A percentile compares a stretch with the other conserved stretches of the same genome.
Evolutionary conservation across 2,888 invertebrate species (phyloP).

Genomic region (Scaeva pyrastri): DNA sequence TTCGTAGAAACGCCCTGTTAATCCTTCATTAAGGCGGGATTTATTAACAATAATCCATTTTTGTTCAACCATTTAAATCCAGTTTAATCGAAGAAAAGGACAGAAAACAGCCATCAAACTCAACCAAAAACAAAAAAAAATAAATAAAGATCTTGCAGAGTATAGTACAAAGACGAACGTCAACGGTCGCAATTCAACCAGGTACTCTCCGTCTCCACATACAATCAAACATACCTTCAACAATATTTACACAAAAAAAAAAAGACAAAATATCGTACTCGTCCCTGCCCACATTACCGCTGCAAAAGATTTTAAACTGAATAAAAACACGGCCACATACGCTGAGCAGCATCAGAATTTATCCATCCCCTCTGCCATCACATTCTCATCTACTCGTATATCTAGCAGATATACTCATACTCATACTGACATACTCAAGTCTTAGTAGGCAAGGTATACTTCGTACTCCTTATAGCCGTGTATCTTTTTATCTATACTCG

Average conservation of each 20-base stretch:
- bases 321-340: constrained; percentile 56
- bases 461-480: constrained; percentile 19
- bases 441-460: not conserved
- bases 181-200: constrained; percentile 51
- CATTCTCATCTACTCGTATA: not conserved
- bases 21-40: constrained; percentile 59
- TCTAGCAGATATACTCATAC: not conserved
- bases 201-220: constrained; percentile 34
- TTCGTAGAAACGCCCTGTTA: constrained; percentile 41
- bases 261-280: constrained; percentile 42
- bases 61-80: constrained; percentile 56
- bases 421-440: too few species aligned
- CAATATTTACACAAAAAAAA: constrained; percentile 23
- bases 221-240: not conserved
- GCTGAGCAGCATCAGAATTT: constrained; percentile 21
- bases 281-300: constrained; percentile 60
- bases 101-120: constrained; percentile 37
- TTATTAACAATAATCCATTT: constrained; percentile 53
- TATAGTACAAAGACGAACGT: constrained; percentile 31
- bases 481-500: constrained; percentile 56
- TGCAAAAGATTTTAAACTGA: constrained; percentile 54
- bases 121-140: constrained; percentile 11
- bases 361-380: constrained; percentile 17
- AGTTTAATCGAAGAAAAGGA: constrained; percentile 55
- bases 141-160: constrained; percentile 25